These are phyloP conservation scores for Bombus picipes DNA, from an alignment of 1,140 invertebrate species.

Conservation along the genomic window DNA sequence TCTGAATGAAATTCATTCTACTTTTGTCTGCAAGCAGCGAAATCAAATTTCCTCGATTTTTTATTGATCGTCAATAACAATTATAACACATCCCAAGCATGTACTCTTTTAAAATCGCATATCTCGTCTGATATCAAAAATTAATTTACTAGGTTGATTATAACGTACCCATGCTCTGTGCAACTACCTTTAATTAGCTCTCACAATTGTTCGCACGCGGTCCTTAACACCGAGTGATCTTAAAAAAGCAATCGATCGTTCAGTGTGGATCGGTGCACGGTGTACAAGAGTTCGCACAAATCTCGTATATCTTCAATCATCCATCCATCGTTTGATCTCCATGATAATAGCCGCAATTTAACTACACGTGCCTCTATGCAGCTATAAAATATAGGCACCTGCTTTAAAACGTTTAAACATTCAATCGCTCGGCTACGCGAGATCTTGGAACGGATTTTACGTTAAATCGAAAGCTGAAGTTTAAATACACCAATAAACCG, in stretches of 20 bases:
- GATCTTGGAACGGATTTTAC: neutral
- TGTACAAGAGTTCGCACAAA: neutral
- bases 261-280: conserved; percentile 11
- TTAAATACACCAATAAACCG: neutral
- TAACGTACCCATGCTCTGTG: neutral
- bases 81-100: neutral
- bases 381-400: conserved; percentile 2
- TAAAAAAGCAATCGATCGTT: neutral
- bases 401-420: conserved; percentile 4
- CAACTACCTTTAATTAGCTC: conserved; percentile 31
- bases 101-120: neutral
- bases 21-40: neutral
- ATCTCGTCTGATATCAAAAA: conserved; percentile 3
- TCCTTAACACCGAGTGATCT: neutral
- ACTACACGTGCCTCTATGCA: neutral
- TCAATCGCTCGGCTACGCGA: neutral
- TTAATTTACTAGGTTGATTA: conserved; percentile 22
- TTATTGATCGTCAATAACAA: neutral
- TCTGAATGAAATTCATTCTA: neutral
- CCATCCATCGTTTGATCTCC: conserved; percentile 2
- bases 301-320: neutral
- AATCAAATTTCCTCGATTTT: neutral
- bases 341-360: conserved; percentile 4
- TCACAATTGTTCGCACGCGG: neutral
- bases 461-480: neutral